Percentiles rank a stretch among this genome's conserved stretches.
phyloP scores from a whole-genome alignment of 2,113 vertebrate genomes.

The Balaeniceps rex region DNA sequence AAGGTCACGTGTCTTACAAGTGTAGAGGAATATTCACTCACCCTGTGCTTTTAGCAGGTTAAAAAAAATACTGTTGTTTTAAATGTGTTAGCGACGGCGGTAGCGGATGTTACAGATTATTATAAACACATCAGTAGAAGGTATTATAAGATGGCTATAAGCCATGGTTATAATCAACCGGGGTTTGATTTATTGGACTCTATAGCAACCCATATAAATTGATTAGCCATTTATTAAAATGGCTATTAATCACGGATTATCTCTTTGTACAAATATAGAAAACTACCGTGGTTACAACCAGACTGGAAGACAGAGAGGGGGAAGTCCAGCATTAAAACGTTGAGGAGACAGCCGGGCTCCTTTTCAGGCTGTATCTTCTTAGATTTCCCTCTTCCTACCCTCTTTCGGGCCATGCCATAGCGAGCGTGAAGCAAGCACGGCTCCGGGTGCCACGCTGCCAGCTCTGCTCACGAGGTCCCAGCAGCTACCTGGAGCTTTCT shows the following conservation, averaged over 20 bases:
- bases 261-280: neutral
- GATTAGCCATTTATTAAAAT: conserved; percentile 40
- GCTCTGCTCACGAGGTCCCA: neutral
- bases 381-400: neutral
- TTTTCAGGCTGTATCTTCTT: neutral
- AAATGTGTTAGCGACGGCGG: conserved; percentile 20
- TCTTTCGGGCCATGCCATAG: neutral
- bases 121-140: conserved; percentile 49
- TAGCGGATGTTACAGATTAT: conserved; percentile 7
- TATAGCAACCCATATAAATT: conserved; percentile 26
- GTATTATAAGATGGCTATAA: conserved; percentile 29
- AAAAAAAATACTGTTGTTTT: neutral
- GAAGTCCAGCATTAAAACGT: neutral
- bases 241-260: neutral
- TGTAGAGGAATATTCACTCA: neutral
- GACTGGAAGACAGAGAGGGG: neutral
- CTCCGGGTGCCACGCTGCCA: neutral
- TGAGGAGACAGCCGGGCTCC: neutral
- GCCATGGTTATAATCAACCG: conserved; percentile 25
- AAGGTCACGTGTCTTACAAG: neutral
- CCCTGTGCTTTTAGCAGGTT: neutral
- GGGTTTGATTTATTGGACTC: conserved; percentile 20
- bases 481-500: neutral
- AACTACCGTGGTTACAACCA: neutral
- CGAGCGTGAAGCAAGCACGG: neutral